Percentiles rank a stretch among this genome's conserved stretches.
Evolutionary conservation across 1,140 invertebrate species (phyloP).

Genomic region (Colletes gigas): DNA sequence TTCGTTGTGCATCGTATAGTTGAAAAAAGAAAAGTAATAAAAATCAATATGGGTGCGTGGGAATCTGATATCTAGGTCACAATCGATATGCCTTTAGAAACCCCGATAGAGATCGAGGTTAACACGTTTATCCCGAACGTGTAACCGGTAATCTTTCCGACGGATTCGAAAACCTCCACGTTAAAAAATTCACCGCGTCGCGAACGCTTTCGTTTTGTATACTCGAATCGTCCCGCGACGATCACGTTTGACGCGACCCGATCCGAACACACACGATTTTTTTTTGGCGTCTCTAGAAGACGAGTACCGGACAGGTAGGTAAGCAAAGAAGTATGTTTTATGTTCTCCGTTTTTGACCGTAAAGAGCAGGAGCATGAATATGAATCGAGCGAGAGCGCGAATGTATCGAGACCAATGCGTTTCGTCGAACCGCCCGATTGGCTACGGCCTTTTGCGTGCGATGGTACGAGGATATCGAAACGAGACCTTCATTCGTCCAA

Average conservation of each 20-base stretch:
- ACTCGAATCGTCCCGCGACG: neutral
- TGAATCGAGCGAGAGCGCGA: slow-evolving; percentile 30
- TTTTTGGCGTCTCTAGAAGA: neutral
- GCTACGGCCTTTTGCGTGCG: slow-evolving; percentile 9
- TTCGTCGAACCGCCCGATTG: slow-evolving; percentile 34
- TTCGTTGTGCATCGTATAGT: slow-evolving; percentile 30
- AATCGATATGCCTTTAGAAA: slow-evolving; percentile 41
- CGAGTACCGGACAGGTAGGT: slow-evolving; percentile 58
- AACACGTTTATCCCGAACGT: slow-evolving; percentile 8
- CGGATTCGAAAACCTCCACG: neutral
- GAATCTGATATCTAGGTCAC: slow-evolving; percentile 35
- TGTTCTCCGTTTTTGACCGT: slow-evolving; percentile 6
- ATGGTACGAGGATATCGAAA: neutral
- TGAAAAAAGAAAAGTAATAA: neutral
- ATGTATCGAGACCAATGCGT: slow-evolving; percentile 21
- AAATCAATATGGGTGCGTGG: slow-evolving; percentile 47
- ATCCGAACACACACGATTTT: slow-evolving; percentile 34
- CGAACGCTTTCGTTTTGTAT: neutral
- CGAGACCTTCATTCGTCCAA: neutral
- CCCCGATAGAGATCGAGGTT: slow-evolving; percentile 9
- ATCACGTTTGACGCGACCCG: slow-evolving; percentile 25
- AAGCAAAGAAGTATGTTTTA: slow-evolving; percentile 23
- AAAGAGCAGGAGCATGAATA: slow-evolving; percentile 43
- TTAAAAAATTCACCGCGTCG: neutral
- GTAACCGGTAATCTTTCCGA: neutral